These are phyloP conservation scores for Galerucella nymphaeae DNA, from an alignment of 2,888 invertebrate genomes.

Conservation along the genomic window DNA sequence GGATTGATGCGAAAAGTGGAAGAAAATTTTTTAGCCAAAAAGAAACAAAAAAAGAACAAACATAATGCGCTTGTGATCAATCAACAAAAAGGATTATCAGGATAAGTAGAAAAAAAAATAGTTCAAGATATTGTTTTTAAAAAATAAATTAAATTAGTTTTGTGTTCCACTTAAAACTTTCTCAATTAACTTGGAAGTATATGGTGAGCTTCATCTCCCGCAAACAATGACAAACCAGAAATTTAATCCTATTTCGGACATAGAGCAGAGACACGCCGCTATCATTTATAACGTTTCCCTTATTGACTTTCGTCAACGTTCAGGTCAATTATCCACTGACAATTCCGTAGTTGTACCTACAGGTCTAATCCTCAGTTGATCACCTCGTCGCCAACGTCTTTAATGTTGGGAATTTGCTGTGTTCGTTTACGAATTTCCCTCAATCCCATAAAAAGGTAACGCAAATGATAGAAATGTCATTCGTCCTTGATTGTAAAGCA, in stretches of 20 bases:
- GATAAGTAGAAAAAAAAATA: too few relatives aligned
- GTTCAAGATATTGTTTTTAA: too few relatives aligned
- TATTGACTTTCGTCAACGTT: slow-evolving; percentile 40
- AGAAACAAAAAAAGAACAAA: too few relatives aligned
- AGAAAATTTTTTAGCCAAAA: too few relatives aligned
- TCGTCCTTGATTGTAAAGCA: background rate
- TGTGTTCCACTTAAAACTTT: too few relatives aligned
- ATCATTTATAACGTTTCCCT: slow-evolving; percentile 35
- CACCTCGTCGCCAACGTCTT: slow-evolving; percentile 33
- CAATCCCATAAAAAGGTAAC: background rate
- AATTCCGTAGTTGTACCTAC: slow-evolving; percentile 42
- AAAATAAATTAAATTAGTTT: too few relatives aligned
- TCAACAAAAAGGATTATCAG: too few relatives aligned
- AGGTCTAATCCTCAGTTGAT: slow-evolving; percentile 44
- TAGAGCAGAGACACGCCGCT: slow-evolving; percentile 23
- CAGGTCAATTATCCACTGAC: slow-evolving; percentile 42
- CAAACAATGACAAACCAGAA: slow-evolving; percentile 22
- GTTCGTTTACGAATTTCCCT: background rate
- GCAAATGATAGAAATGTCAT: background rate
- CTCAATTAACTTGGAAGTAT: background rate
- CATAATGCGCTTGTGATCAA: too few relatives aligned
- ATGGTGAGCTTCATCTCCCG: slow-evolving; percentile 18
- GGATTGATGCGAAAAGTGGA: too few relatives aligned
- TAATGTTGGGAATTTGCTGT: background rate
- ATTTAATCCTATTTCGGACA: slow-evolving; percentile 27